Conservation (phyloP, 2,113 vertebrate genomes). For the Lophura nycthemera region DNA sequence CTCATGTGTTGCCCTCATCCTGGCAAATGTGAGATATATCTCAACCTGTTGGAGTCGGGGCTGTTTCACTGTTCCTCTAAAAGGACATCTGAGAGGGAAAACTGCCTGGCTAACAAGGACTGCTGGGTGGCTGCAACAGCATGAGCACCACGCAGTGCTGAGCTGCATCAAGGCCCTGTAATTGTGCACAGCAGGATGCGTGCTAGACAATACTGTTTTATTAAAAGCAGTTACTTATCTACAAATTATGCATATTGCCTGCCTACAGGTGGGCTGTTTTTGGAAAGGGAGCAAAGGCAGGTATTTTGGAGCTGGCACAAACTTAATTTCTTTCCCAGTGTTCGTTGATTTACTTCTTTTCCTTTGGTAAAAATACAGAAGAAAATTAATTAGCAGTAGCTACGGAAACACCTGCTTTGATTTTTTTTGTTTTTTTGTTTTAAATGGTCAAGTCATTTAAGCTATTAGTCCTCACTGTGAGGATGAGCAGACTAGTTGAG, state of each 20-base stretch:
- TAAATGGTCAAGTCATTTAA: conserved; percentile 64
- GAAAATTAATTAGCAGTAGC: conserved; percentile 44
- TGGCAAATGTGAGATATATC: not conserved
- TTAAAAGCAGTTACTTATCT: not conserved
- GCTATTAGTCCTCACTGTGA: conserved; percentile 40
- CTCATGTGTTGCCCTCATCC: not conserved
- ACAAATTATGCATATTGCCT: conserved; percentile 12
- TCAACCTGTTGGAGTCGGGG: not conserved
- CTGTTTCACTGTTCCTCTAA: not conserved
- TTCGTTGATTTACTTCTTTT: conserved; percentile 20
- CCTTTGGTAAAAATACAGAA: conserved; percentile 21
- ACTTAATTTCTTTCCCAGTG: not conserved
- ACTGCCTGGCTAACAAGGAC: not conserved
- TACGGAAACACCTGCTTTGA: conserved; percentile 43
- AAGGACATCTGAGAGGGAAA: not conserved
- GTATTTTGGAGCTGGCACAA: not conserved
- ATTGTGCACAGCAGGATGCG: accelerated
- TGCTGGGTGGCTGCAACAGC: not conserved
- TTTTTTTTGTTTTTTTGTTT: conserved; percentile 10
- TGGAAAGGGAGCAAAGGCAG: conserved; percentile 1
- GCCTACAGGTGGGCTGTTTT: not conserved
- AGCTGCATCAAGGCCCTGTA: not conserved
- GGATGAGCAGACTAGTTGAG: conserved; percentile 35
- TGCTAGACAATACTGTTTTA: not conserved
- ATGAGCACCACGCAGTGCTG: not conserved